Base-by-base conservation (phyloP, 2,888 invertebrate species). In the Andrena bucephala region DNA sequence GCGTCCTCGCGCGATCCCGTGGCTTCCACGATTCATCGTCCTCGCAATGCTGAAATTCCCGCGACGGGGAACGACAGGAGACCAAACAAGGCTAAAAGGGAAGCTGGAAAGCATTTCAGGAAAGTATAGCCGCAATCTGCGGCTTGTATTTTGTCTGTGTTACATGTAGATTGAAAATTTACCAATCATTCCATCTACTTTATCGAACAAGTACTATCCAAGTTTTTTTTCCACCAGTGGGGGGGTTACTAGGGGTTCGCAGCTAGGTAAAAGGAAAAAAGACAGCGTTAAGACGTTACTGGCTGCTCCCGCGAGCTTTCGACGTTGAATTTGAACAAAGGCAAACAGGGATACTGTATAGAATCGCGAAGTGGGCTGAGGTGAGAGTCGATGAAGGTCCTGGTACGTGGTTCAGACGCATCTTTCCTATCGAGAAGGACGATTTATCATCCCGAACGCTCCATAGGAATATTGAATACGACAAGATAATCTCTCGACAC, bases 401-500 rank as follows among this genome's bases (percentile, higher is more conserved):
- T 73, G 85, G 83, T 84, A 89, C 88, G 84, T 78, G 87, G 79
- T 73, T 81, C 74, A 81, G 81, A 79, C 86, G 86, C 90, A 86
- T 92, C 90, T 91, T 90, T 90, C 85, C 89, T 92, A 92, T 92
- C 92, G 88, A 87, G 85, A 80, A 84, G 84, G 87, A 87, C 93
- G 93, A 94, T 94, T 94, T 94, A 94, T 94, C 94, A 94, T 94
- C 91, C 89, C 81, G 89, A 85, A 87, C 92, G 91, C 93, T 94
- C 92, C 93, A 93, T 92, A 92, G 92, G 94, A 94, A 94, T 94
- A 94, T 94, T 94, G 94, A 94, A 94, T 94, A 93, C 94, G 94
- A 94, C 94, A 94, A 94, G 94, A 94, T 94, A 94, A 94, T 94
- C 94, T 94, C 92, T 92, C 90, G 89, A 89, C 88, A 86, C 89